Conservation (phyloP, 2,888 invertebrate species). For the Agrypnus murinus region DNA sequence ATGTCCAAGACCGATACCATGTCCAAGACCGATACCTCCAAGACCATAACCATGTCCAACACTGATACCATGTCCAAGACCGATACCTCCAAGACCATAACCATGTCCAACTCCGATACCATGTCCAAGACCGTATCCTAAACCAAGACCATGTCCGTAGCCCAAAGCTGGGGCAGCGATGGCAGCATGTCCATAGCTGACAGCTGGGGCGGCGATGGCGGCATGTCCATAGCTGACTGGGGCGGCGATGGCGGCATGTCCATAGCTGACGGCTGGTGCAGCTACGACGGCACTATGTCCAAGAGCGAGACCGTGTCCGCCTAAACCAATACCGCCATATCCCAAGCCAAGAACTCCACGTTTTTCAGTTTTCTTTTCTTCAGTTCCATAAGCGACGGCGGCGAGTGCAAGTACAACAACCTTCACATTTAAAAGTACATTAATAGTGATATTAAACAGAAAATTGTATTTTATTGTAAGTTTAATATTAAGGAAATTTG, state of each 20-base stretch:
- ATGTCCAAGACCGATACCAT: constrained; percentile 26
- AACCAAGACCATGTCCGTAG: constrained; percentile 45
- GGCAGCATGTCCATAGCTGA: constrained; percentile 38
- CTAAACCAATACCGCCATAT: constrained; percentile 52
- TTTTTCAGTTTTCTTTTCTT: constrained; percentile 58
- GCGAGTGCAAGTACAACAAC: constrained; percentile 49
- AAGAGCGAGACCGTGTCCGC: constrained; percentile 43
- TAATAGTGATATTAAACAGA: background rate
- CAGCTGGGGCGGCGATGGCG: constrained; percentile 40
- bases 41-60: constrained; percentile 46
- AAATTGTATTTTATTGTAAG: background rate
- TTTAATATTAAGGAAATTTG: background rate
- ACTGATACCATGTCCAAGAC: constrained; percentile 37
- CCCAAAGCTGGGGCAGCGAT: constrained; percentile 48
- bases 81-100: constrained; percentile 22
- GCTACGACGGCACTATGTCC: constrained; percentile 43
- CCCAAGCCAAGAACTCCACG: constrained; percentile 58
- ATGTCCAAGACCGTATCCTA: constrained; percentile 43
- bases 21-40: constrained; percentile 38
- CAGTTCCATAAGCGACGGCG: constrained; percentile 51
- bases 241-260: constrained; percentile 46
- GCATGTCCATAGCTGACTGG: constrained; percentile 41
- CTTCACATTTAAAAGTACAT: constrained; percentile 33
- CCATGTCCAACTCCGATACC: constrained; percentile 32
- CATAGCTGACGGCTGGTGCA: constrained; percentile 30